Conservation (phyloP, 2,797 vertebrate species). For the Manis javanica region DNA sequence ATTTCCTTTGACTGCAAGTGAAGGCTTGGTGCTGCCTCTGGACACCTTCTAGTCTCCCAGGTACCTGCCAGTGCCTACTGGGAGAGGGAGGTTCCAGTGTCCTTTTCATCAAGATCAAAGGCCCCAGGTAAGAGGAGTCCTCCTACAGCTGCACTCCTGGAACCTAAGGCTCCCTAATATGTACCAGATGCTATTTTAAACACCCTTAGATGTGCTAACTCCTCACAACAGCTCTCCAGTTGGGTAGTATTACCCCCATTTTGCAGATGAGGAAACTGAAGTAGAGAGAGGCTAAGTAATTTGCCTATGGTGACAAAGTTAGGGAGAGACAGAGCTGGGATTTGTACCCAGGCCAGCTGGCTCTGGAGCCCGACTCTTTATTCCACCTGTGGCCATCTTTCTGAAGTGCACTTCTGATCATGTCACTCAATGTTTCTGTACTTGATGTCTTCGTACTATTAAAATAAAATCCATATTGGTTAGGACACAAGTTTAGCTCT, state of each 20-base stretch:
- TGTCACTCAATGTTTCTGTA: not conserved
- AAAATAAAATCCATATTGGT: not conserved
- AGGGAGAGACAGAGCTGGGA: not conserved
- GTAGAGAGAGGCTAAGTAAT: not conserved
- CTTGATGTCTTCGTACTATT: not conserved
- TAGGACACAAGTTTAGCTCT: not conserved
- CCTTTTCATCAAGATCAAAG: no score
- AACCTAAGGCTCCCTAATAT: rapidly evolving
- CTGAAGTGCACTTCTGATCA: not conserved
- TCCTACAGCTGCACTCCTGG: rapidly evolving
- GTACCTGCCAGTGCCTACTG: rapidly evolving
- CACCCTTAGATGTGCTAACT: not conserved
- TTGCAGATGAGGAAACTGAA: not conserved
- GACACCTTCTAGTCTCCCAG: not conserved
- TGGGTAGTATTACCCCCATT: no score
- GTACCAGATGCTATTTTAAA: not conserved
- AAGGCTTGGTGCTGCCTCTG: not conserved
- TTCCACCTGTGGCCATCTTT: not conserved
- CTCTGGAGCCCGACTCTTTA: not conserved
- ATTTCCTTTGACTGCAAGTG: not conserved
- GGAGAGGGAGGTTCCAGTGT: not conserved
- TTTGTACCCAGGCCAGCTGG: not conserved
- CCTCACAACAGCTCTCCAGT: not conserved
- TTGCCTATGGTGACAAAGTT: not conserved
- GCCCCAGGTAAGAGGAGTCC: not conserved